Conservation (phyloP, 2,113 vertebrate species). For the Calyptommatus sinebrachiatus region DNA sequence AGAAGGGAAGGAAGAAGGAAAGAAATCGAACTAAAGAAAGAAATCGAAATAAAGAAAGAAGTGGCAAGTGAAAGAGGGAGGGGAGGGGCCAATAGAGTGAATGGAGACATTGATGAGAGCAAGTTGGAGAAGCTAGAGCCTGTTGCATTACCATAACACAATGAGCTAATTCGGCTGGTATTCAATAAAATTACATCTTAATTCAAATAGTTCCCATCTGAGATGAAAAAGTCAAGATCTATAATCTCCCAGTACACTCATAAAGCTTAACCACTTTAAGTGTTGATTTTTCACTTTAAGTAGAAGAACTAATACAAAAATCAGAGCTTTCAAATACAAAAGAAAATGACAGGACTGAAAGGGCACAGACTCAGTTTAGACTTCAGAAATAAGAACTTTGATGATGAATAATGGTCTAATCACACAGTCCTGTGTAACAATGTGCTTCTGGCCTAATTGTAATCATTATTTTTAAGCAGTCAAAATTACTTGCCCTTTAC, state of each 20-base stretch:
- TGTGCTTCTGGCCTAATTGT: constrained; percentile 11
- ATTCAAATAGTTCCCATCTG: not conserved
- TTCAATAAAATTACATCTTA: not conserved
- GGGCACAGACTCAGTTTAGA: not conserved
- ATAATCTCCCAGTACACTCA: not conserved
- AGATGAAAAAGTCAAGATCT: not conserved
- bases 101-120: too few species aligned
- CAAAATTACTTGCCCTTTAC: constrained; percentile 22
- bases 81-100: too few species aligned
- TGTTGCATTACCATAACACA: too few species aligned
- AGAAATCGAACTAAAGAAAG: too few species aligned
- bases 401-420: constrained; percentile 37
- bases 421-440: not conserved
- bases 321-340: not conserved
- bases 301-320: constrained; percentile 7
- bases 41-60: too few species aligned
- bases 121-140: too few species aligned
- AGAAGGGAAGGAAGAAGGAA: too few species aligned
- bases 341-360: constrained; percentile 26
- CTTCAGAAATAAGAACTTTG: constrained; percentile 26
- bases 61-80: too few species aligned
- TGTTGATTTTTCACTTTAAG: not conserved
- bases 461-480: constrained; percentile 27
- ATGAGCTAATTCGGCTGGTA: too few species aligned
- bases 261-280: not conserved